Percentiles rank a stretch among this genome's conserved stretches.
Conservation (phyloP, 1,140 invertebrate species). For the Drosophila repleta region DNA sequence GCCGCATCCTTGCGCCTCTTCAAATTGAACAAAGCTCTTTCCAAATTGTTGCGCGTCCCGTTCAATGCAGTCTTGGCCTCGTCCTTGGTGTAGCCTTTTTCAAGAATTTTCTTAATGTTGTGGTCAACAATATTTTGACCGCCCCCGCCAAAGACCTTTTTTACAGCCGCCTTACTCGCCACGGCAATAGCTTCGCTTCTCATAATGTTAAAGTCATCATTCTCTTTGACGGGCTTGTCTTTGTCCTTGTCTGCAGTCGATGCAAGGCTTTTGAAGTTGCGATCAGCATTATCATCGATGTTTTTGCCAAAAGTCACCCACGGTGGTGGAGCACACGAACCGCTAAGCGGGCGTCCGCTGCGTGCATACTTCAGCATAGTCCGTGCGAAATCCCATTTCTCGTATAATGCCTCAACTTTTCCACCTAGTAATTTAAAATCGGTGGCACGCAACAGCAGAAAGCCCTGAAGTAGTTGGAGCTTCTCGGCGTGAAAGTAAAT, state of each 20-base stretch:
- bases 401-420: constrained; percentile 91
- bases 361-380: constrained; percentile 90
- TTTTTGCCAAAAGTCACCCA: constrained; percentile 96
- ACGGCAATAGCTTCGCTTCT: constrained; percentile 94
- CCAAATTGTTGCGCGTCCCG: constrained; percentile 89
- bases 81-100: constrained; percentile 91
- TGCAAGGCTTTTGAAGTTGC: constrained; percentile 89
- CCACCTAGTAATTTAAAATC: constrained; percentile 91
- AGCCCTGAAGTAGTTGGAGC: constrained; percentile 87
- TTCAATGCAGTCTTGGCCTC: constrained; percentile 90
- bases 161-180: constrained; percentile 90
- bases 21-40: constrained; percentile 88
- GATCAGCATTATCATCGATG: constrained; percentile 85
- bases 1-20: constrained; percentile 86
- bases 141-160: constrained; percentile 89
- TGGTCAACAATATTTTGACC: constrained; percentile 89
- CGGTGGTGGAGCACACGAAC: constrained; percentile 92
- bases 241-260: constrained; percentile 84
- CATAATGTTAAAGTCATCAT: constrained; percentile 93
- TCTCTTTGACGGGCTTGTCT: constrained; percentile 87
- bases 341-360: constrained; percentile 85
- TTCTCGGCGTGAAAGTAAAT: constrained; percentile 85
- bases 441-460: constrained; percentile 88
- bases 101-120: constrained; percentile 92
- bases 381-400: constrained; percentile 95